These are phyloP conservation scores for Rhagologus leucostigma DNA, from an alignment of 2,113 vertebrate genomes.

Conservation along the genomic window DNA sequence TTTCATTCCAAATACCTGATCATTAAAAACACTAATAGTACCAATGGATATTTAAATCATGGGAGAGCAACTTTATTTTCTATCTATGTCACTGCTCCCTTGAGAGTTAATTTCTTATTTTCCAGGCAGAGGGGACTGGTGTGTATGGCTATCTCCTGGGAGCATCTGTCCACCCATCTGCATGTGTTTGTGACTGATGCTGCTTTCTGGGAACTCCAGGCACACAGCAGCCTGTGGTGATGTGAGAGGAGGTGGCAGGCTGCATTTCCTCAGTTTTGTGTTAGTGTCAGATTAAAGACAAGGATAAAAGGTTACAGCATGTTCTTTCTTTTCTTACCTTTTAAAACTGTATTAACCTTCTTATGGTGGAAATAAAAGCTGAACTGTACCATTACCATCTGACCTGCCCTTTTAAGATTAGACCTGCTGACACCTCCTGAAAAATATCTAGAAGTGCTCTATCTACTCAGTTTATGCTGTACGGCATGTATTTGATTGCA, in stretches of 20 bases:
- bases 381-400: not conserved
- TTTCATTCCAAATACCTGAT: not conserved
- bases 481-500: not conserved
- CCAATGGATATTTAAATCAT: not conserved
- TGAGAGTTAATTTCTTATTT: not conserved
- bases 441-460: not conserved
- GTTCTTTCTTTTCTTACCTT: constrained; percentile 36
- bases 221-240: not conserved
- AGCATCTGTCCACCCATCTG: not conserved
- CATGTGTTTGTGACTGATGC: not conserved
- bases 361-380: constrained; percentile 22
- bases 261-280: not conserved
- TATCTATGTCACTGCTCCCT: not conserved
- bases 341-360: constrained; percentile 40
- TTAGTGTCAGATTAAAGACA: constrained; percentile 49
- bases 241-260: constrained; percentile 13
- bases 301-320: constrained; percentile 57
- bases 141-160: not conserved
- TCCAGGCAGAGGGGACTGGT: not conserved
- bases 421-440: not conserved
- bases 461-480: not conserved
- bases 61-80: not conserved
- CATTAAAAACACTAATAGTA: not conserved
- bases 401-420: constrained; percentile 45
- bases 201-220: not conserved